Percentiles rank a stretch among this genome's conserved stretches.
phyloP scores from a whole-genome alignment of 2,888 invertebrate species.

The Xestia c-nigrum region DNA sequence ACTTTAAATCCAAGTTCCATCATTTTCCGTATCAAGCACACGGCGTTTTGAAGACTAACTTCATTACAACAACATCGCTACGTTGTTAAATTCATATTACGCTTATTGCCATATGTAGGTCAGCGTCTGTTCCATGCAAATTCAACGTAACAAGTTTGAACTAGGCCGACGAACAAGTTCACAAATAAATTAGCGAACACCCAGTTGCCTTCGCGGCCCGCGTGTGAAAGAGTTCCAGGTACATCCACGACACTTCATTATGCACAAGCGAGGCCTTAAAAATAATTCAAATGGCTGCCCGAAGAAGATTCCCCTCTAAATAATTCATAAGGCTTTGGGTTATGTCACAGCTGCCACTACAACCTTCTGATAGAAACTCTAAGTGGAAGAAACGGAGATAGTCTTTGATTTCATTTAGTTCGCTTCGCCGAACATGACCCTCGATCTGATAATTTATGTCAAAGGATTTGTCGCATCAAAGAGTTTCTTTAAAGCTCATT shows the following conservation, averaged over 20 bases:
- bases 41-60: slow-evolving; percentile 41
- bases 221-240: slow-evolving; percentile 73
- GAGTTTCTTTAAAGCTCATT: slow-evolving; percentile 47
- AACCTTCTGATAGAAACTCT: slow-evolving; percentile 65
- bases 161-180: slow-evolving; percentile 50
- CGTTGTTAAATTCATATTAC: slow-evolving; percentile 27
- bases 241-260: slow-evolving; percentile 80
- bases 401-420: slow-evolving; percentile 80
- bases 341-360: slow-evolving; percentile 80
- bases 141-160: slow-evolving; percentile 48
- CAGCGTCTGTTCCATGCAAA: slow-evolving; percentile 32
- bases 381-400: slow-evolving; percentile 70
- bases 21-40: slow-evolving; percentile 31
- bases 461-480: slow-evolving; percentile 70
- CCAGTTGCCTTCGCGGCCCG: slow-evolving; percentile 52
- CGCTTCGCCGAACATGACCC: slow-evolving; percentile 69
- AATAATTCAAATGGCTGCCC: slow-evolving; percentile 86
- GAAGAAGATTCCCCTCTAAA: slow-evolving; percentile 82
- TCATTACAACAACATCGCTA: slow-evolving; percentile 36
- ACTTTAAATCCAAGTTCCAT: slow-evolving; percentile 14
- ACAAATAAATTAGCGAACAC: slow-evolving; percentile 61
- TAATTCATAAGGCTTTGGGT: slow-evolving; percentile 85
- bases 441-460: slow-evolving; percentile 74
- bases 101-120: slow-evolving; percentile 38
- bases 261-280: slow-evolving; percentile 82